Evolutionary conservation across 2,888 invertebrate species (phyloP).

Genomic region (Drosophila mulleri): DNA sequence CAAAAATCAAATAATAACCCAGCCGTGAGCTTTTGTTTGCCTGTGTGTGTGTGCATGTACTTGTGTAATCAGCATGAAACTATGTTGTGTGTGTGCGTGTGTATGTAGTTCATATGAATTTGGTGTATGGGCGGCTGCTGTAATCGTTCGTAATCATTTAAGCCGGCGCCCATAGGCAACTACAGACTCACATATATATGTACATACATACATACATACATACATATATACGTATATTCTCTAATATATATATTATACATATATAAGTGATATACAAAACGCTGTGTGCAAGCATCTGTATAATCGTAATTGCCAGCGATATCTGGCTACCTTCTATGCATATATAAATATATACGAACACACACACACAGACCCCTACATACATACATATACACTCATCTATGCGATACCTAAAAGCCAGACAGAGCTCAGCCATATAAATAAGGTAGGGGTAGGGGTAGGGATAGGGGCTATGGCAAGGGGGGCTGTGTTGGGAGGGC

Average conservation of each 20-base stretch:
- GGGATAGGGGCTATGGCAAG: background rate
- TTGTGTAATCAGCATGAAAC: background rate
- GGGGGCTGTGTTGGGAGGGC: background rate
- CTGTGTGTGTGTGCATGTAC: background rate
- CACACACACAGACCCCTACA: too few species aligned
- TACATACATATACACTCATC: background rate
- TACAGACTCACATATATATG: background rate
- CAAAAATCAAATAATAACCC: constrained; percentile 38
- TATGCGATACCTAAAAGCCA: constrained; percentile 1
- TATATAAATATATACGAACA: background rate
- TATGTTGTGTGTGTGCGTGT: constrained; percentile 12
- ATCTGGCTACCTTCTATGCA: constrained; percentile 7
- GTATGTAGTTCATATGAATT: constrained; percentile 15
- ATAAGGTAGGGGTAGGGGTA: too few species aligned
- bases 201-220: background rate
- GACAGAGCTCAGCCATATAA: background rate
- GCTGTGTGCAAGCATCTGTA: constrained; percentile 45
- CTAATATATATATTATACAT: background rate
- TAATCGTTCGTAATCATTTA: constrained; percentile 47
- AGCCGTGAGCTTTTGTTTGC: constrained; percentile 1
- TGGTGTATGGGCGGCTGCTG: constrained; percentile 45
- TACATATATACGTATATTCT: background rate
- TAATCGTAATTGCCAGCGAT: constrained; percentile 40
- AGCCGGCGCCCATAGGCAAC: constrained; percentile 34
- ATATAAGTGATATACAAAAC: constrained; percentile 8